These are phyloP conservation scores for Hybos culiciformis DNA, from an alignment of 2,888 invertebrate genomes.

Conservation along the genomic window DNA sequence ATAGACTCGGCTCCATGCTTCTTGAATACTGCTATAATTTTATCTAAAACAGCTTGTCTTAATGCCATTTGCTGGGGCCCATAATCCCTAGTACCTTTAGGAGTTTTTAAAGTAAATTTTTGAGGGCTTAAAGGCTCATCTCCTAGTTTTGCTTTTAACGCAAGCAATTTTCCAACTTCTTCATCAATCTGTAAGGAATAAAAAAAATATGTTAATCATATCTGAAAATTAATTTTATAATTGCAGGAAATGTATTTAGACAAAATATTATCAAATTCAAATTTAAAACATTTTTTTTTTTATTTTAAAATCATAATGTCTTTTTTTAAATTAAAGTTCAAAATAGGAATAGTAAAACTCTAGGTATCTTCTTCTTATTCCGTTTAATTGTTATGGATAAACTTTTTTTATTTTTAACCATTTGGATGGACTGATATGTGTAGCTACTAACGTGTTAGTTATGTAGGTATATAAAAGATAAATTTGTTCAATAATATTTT, in stretches of 20 bases:
- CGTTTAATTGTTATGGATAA: too few relatives aligned
- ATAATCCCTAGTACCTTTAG: slow-evolving; percentile 92
- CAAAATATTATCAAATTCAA: background rate
- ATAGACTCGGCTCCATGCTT: slow-evolving; percentile 96
- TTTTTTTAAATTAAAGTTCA: background rate
- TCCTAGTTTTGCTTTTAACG: slow-evolving; percentile 60
- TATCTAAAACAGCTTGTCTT: slow-evolving; percentile 69
- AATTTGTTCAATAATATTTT: too few relatives aligned
- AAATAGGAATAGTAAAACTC: background rate
- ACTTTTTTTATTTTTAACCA: too few relatives aligned
- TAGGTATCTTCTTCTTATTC: too few relatives aligned
- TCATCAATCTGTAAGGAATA: slow-evolving; percentile 55
- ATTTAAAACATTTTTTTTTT: background rate
- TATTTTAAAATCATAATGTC: background rate
- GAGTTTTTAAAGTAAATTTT: slow-evolving; percentile 77
- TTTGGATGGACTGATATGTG: too few relatives aligned
- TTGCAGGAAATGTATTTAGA: background rate
- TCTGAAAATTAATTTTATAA: background rate
- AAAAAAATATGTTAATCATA: slow-evolving; percentile 8
- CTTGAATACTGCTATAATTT: slow-evolving; percentile 81
- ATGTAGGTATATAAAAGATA: too few relatives aligned
- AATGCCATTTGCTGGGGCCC: slow-evolving; percentile 90
- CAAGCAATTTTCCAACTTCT: slow-evolving; percentile 68
- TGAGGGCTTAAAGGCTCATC: slow-evolving; percentile 47
- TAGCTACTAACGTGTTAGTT: too few relatives aligned